These are phyloP conservation scores for Ophraella communa DNA, from an alignment of 2,888 invertebrate species.

Conservation along the genomic window DNA sequence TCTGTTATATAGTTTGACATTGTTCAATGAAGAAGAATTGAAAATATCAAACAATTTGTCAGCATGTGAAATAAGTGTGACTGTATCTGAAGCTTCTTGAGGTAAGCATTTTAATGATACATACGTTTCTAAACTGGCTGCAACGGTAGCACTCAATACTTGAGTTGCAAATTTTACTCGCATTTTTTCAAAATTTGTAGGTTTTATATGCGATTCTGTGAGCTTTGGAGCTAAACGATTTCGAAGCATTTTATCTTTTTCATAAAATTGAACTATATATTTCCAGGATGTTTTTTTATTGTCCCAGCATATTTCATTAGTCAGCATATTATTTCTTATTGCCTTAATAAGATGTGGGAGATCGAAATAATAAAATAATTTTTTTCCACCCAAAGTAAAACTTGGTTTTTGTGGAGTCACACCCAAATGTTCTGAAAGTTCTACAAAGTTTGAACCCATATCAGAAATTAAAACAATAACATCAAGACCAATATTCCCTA, in stretches of 20 bases:
- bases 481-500: slow-evolving; percentile 8
- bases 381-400: slow-evolving; percentile 8
- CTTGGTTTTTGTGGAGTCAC: slow-evolving; percentile 1
- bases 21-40: slow-evolving; percentile 31
- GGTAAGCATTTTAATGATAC: slow-evolving; percentile 25
- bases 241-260: slow-evolving; percentile 26
- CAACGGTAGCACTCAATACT: slow-evolving; percentile 37
- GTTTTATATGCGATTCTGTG: slow-evolving; percentile 35
- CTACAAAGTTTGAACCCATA: slow-evolving; percentile 28
- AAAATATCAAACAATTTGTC: slow-evolving; percentile 33
- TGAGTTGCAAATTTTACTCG: slow-evolving; percentile 35
- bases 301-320: slow-evolving; percentile 23
- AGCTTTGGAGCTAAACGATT: slow-evolving; percentile 30
- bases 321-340: slow-evolving; percentile 29
- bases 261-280: slow-evolving; percentile 32
- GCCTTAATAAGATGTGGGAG: slow-evolving; percentile 29
- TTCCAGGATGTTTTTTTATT: slow-evolving; percentile 24
- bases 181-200: slow-evolving; percentile 38
- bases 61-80: slow-evolving; percentile 22
- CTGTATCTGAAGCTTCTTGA: slow-evolving; percentile 25
- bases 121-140: slow-evolving; percentile 29
- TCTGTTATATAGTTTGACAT: slow-evolving; percentile 15
- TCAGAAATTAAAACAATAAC: slow-evolving; percentile 17
- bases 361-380: slow-evolving; percentile 30
- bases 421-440: slow-evolving; percentile 16